Evolutionary conservation across 2,888 invertebrate genomes (phyloP).

Genomic region (Papilio demoleus): DNA sequence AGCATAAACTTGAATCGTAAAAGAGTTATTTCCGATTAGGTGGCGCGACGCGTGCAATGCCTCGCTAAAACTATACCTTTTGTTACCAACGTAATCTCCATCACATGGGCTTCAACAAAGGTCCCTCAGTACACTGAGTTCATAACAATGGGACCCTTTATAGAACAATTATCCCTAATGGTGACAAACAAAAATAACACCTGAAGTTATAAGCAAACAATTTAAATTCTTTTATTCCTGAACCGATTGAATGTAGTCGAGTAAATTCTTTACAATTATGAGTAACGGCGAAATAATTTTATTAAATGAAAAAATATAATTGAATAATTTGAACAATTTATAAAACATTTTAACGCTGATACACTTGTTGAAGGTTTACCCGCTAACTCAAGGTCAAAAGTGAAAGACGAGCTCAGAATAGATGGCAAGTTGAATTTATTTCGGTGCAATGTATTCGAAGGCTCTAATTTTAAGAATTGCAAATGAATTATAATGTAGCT

Average conservation of each 20-base stretch:
- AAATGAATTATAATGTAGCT: slow-evolving; percentile 37
- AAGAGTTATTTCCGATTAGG: slow-evolving; percentile 69
- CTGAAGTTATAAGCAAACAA: background rate
- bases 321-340: background rate
- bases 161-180: slow-evolving; percentile 2
- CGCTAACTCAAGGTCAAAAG: slow-evolving; percentile 37
- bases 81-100: slow-evolving; percentile 14
- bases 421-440: slow-evolving; percentile 39
- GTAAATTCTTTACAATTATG: background rate
- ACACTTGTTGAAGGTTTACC: slow-evolving; percentile 35
- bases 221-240: background rate
- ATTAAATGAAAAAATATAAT: slow-evolving; percentile 1
- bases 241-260: no score
- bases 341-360: slow-evolving; percentile 16
- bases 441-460: slow-evolving; percentile 42
- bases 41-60: slow-evolving; percentile 53
- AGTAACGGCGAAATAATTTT: background rate
- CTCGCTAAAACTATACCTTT: slow-evolving; percentile 45
- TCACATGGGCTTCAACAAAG: slow-evolving; percentile 9
- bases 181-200: slow-evolving; percentile 9
- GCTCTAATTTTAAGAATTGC: slow-evolving; percentile 41
- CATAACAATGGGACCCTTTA: slow-evolving; percentile 2
- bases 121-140: background rate
- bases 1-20: slow-evolving; percentile 70
- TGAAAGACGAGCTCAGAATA: slow-evolving; percentile 35